Conservation (phyloP, 2,113 vertebrate genomes). For the Eurypyga helias region DNA sequence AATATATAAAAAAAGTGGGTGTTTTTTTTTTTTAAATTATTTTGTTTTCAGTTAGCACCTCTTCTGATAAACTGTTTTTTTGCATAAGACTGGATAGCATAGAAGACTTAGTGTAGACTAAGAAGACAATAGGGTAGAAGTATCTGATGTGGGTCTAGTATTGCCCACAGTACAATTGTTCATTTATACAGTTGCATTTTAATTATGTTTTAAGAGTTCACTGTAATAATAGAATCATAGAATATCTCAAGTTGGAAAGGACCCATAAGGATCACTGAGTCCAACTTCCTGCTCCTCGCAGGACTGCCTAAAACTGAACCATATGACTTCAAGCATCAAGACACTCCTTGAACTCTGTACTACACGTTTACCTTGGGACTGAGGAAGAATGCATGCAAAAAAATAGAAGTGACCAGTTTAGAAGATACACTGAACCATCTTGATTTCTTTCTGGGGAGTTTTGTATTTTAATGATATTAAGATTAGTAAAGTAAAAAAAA, state of each 20-base stretch:
- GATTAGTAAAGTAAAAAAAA: not conserved
- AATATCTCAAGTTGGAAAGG: not conserved
- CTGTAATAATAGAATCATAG: not conserved
- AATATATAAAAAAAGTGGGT: not conserved
- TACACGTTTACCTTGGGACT: not conserved
- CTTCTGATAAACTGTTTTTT: not conserved
- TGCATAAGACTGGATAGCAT: not conserved
- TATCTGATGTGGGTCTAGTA: not conserved
- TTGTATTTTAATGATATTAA: not conserved
- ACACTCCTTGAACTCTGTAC: not conserved
- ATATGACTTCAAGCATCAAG: not conserved
- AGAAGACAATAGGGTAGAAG: too few species aligned
- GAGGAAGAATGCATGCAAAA: not conserved
- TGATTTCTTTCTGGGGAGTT: not conserved
- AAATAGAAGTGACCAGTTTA: not conserved
- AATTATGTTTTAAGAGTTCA: not conserved
- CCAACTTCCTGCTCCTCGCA: fast-evolving
- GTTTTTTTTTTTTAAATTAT: not conserved
- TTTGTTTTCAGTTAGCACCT: not conserved
- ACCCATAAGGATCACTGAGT: not conserved
- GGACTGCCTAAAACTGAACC: not conserved
- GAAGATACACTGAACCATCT: not conserved
- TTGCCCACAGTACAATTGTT: not conserved
- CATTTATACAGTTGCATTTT: not conserved
- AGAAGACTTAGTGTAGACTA: not conserved